phyloP scores from a whole-genome alignment of 2,113 vertebrate species.

The Oryzias curvinotus region DNA sequence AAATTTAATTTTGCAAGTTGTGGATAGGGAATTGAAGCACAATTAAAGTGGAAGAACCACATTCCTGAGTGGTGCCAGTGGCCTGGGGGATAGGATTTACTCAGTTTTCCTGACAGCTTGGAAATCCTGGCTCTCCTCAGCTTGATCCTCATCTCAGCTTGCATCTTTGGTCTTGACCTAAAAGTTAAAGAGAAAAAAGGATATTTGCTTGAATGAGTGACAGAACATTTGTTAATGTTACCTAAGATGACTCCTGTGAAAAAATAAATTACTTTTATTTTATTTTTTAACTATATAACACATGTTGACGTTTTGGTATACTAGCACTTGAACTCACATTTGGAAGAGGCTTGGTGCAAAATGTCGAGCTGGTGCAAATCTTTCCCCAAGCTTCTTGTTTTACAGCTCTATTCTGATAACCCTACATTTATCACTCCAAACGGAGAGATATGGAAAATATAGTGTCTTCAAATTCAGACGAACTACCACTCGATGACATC shows the following conservation, averaged over 20 bases:
- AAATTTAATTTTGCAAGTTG: slow-evolving; percentile 69
- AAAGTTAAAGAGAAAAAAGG: slow-evolving; percentile 38
- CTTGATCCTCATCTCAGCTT: slow-evolving; percentile 58
- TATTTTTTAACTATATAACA: no score
- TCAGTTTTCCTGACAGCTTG: slow-evolving; percentile 62
- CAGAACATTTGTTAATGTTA: slow-evolving; percentile 19
- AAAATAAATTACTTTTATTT: not conserved
- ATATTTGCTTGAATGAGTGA: slow-evolving; percentile 36
- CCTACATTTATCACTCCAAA: no score
- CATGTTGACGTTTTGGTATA: no score
- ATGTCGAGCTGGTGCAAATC: no score
- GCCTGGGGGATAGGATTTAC: slow-evolving; percentile 67
- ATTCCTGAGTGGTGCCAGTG: slow-evolving; percentile 68
- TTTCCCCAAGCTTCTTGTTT: no score
- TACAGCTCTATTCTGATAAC: no score
- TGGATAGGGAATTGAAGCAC: slow-evolving; percentile 52
- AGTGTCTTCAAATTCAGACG: no score
- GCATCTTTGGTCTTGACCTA: slow-evolving; percentile 40
- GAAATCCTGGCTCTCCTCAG: slow-evolving; percentile 48
- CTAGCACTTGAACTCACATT: no score
- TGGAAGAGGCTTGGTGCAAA: no score
- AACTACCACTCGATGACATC: no score
- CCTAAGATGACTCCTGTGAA: slow-evolving; percentile 7
- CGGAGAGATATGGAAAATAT: no score
- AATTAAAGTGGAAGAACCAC: slow-evolving; percentile 63